These are phyloP conservation scores for Drosophila diplacantha DNA, from an alignment of 2,888 invertebrate species.

Conservation along the genomic window DNA sequence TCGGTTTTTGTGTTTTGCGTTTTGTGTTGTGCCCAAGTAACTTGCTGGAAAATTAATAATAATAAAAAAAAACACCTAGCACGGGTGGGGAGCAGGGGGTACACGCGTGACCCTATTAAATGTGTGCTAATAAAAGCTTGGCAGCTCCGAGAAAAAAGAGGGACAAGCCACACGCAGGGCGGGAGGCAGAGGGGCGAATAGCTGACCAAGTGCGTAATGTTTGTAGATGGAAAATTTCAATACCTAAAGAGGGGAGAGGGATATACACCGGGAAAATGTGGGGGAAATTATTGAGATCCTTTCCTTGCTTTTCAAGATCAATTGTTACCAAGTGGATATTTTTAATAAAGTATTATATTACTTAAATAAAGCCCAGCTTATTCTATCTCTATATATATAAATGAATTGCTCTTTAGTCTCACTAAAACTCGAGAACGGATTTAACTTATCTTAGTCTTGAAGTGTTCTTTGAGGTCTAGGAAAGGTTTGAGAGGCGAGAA, in stretches of 20 bases:
- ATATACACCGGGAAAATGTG: background rate
- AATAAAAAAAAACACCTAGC: constrained; percentile 66
- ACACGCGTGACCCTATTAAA: constrained; percentile 73
- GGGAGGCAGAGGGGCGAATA: constrained; percentile 8
- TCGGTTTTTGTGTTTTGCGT: constrained; percentile 49
- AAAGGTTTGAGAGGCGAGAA: too few species aligned
- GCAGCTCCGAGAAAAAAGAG: constrained; percentile 61
- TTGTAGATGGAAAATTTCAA: constrained; percentile 34
- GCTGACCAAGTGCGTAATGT: constrained; percentile 49
- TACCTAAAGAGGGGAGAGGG: constrained; percentile 8
- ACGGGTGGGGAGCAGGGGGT: constrained; percentile 39
- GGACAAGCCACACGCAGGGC: constrained; percentile 9
- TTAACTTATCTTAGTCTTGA: too few species aligned
- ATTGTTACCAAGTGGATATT: too few species aligned
- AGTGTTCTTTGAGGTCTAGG: too few species aligned
- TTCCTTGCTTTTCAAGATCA: background rate
- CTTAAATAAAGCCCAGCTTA: background rate
- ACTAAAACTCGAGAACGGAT: too few species aligned
- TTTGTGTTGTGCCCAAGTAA: constrained; percentile 61
- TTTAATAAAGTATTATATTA: background rate
- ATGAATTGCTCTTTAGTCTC: too few species aligned
- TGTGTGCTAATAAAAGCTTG: constrained; percentile 71
- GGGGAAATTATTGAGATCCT: background rate
- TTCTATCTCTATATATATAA: too few species aligned
- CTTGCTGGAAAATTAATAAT: constrained; percentile 74